Percentiles rank a stretch among this genome's conserved stretches.
phyloP scores from a whole-genome alignment of 2,797 vertebrate species.

The Ptychadena robeensis region DNA sequence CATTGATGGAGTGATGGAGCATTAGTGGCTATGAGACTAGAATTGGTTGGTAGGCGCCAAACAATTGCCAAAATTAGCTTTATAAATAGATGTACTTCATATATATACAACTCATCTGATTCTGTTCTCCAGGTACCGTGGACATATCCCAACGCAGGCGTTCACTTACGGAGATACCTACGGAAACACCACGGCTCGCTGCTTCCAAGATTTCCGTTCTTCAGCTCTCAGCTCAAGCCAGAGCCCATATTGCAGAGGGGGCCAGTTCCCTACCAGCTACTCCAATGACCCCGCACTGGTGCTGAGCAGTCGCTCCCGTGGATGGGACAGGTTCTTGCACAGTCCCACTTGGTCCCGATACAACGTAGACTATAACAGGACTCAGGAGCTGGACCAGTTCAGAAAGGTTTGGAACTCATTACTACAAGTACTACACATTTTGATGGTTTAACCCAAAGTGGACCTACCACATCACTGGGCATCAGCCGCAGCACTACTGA shows the following conservation, averaged over 20 bases:
- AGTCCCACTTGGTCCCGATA: slow-evolving; percentile 64
- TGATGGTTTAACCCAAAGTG: too few relatives aligned
- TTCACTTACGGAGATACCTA: slow-evolving; percentile 68
- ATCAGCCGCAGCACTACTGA: too few relatives aligned
- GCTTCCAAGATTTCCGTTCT: slow-evolving; percentile 68
- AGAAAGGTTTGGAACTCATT: slow-evolving; percentile 67
- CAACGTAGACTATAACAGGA: slow-evolving; percentile 67
- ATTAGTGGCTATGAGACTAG: too few relatives aligned
- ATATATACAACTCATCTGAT: background rate
- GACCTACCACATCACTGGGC: too few relatives aligned
- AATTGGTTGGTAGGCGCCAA: too few relatives aligned
- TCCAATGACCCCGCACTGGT: slow-evolving; percentile 57
- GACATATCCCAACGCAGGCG: slow-evolving; percentile 64
- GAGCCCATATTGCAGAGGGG: slow-evolving; percentile 53
- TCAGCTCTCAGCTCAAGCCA: slow-evolving; percentile 62
- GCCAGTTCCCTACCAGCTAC: slow-evolving; percentile 70
- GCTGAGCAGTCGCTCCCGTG: background rate
- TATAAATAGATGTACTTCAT: background rate
- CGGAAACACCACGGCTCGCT: slow-evolving; percentile 67
- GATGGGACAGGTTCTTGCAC: slow-evolving; percentile 44
- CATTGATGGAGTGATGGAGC: too few relatives aligned
- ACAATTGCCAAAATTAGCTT: background rate
- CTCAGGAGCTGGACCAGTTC: slow-evolving; percentile 68
- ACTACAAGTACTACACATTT: too few relatives aligned
- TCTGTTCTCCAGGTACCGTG: slow-evolving; percentile 66